Base-by-base conservation (phyloP, 2,113 vertebrate genomes). In the Hypocryptadius cinnamomeus region DNA sequence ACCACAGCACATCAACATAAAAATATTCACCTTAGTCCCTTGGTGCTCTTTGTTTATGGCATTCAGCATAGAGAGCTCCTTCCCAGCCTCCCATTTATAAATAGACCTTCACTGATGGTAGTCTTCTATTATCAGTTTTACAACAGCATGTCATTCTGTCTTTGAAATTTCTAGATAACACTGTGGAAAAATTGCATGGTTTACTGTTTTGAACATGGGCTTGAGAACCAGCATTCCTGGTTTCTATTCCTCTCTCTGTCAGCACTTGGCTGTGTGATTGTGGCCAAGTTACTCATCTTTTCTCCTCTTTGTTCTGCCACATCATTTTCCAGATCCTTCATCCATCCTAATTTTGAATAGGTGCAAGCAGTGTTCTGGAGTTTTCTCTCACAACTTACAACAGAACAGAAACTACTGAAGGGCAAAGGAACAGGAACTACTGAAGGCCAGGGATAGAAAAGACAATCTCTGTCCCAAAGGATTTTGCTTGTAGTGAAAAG, bases 81-180 rank as follows among this genome's bases (percentile, higher is more conserved):
- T 88, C 85, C 76, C 76, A 87, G n/a, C 65, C 94, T 93, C 88
- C 25, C 65, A 31, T 88, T 90, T 96, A 81, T 86, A 94, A 96
- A 93, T 89, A 92, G 50, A 42, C 47, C 45, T 72, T 92, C 1
- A 5, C 65, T 81, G 72, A 78, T 86, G 86, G 79, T 68, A 83
- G 50, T 66, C 60, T 64, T 84, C 80, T 85, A 73, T 65, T 93
- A 88, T 85, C 93, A 93, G 64, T 90, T 91, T 91, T 77, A 93
- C 81, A 89, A 79, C 59, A 80, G 85, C 48, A 73, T 44, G 78
- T 73, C 76, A 78, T 66, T 73, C 69, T 72, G 54, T 22, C 82
- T 92, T 81, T 71, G 89, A 95, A 84, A 94, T 69, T 85, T 94
- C 63, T 47, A 93, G 92, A 91, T 86, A 95, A 89, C 47, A 73